phyloP scores from a whole-genome alignment of 53 echinoderm and acorn worm species.

The Echinarachnius parma region DNA sequence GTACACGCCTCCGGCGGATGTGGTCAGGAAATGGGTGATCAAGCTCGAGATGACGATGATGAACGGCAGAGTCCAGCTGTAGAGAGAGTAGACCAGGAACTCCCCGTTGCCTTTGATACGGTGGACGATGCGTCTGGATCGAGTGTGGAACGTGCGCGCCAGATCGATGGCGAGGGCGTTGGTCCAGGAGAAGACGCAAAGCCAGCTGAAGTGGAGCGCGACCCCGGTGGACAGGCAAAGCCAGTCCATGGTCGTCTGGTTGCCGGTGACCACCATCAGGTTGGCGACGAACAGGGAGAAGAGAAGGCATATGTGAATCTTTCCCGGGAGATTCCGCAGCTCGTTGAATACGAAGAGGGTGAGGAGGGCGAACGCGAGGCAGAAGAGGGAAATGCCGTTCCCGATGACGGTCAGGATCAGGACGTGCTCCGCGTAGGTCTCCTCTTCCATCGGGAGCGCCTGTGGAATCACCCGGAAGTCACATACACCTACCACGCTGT shows the following conservation, averaged over 20 bases:
- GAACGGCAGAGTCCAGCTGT: conserved; percentile 44
- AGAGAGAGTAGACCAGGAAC: conserved; percentile 54
- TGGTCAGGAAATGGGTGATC: conserved; percentile 34
- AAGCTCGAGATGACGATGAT: conserved; percentile 50
- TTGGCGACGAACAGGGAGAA: conserved; percentile 61
- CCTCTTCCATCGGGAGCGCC: not conserved
- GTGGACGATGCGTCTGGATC: conserved; percentile 35
- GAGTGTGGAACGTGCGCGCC: conserved; percentile 61
- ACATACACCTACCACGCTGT: not conserved
- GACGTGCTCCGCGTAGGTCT: not conserved
- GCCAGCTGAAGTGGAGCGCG: conserved; percentile 58
- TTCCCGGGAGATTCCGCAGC: conserved; percentile 59
- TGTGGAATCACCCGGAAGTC: not conserved
- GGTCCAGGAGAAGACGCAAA: conserved; percentile 74
- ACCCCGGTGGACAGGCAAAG: conserved; percentile 57
- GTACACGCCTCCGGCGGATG: conserved; percentile 31
- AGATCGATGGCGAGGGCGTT: conserved; percentile 63
- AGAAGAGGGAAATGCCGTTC: conserved; percentile 43
- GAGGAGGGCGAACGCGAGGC: conserved; percentile 35
- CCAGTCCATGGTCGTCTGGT: not conserved
- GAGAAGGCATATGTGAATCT: conserved; percentile 50
- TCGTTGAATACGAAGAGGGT: conserved; percentile 44
- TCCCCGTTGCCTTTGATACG: conserved; percentile 28
- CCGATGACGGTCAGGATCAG: conserved; percentile 26
- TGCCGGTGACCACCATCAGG: not conserved